Evolutionary conservation across 2,113 vertebrate genomes (phyloP).

Genomic region (Okapia johnstoni): DNA sequence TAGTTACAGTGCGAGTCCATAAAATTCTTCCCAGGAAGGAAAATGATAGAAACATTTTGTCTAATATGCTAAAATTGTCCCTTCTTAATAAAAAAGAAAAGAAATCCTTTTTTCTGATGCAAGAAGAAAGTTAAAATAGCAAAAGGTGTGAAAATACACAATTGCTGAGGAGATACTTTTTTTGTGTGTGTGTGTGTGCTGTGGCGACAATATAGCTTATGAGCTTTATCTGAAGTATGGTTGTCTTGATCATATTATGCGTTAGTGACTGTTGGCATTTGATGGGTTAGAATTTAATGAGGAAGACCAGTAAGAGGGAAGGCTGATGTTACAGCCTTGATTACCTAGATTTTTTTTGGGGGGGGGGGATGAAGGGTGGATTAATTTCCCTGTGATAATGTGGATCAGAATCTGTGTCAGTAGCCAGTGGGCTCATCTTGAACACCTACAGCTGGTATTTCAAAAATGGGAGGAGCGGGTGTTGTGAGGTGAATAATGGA

Average conservation of each 20-base stretch:
- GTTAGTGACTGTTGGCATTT: constrained; percentile 42
- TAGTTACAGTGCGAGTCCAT: constrained; percentile 43
- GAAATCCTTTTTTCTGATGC: not conserved
- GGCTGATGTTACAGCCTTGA: not conserved
- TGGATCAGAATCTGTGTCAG: constrained; percentile 46
- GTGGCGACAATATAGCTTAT: not conserved
- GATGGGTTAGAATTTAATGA: constrained; percentile 30
- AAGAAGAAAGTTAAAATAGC: constrained; percentile 31
- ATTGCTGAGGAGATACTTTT: not conserved
- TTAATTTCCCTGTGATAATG: constrained; percentile 10
- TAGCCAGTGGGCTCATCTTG: constrained; percentile 3
- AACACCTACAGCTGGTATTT: constrained; percentile 59
- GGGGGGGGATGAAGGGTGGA: not conserved
- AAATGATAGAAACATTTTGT: constrained; percentile 29
- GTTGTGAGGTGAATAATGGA: constrained; percentile 74
- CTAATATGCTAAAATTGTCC: not conserved
- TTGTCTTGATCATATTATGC: not conserved
- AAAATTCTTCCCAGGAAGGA: constrained; percentile 48
- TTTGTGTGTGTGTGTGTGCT: not conserved
- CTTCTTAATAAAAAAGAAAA: not conserved
- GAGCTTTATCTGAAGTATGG: constrained; percentile 6
- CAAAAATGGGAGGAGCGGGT: constrained; percentile 64
- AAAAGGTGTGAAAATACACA: constrained; percentile 16
- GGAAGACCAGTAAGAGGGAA: not conserved
- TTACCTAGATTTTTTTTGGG: not conserved